These are phyloP conservation scores for Trigoniulus corallinus DNA, from an alignment of 1,140 invertebrate species.

Conservation along the genomic window DNA sequence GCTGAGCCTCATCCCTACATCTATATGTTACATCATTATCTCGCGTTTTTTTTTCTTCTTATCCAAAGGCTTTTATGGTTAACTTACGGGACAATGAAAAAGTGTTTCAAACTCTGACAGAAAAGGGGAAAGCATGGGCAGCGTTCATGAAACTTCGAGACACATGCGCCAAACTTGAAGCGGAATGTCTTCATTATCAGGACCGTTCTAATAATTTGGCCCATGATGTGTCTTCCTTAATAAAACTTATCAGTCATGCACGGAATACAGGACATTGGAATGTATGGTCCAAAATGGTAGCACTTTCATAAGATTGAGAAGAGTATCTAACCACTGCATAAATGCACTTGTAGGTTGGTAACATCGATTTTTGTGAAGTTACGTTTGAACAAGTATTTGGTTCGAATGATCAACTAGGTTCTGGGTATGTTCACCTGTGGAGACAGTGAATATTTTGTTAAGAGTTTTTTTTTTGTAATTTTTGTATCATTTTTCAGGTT, in stretches of 20 bases:
- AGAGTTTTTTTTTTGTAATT: not conserved
- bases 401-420: not conserved
- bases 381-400: conserved; percentile 1
- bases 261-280: conserved; percentile 1
- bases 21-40: not conserved
- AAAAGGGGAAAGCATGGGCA: not conserved
- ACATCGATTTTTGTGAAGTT: conserved; percentile 1
- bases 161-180: not conserved
- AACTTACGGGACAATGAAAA: not conserved
- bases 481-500: not conserved
- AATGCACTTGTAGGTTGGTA: not conserved
- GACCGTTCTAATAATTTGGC: not conserved
- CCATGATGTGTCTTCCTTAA: not conserved
- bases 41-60: not conserved
- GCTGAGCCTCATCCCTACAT: not conserved
- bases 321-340: not conserved
- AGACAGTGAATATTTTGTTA: not conserved
- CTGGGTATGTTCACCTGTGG: not conserved
- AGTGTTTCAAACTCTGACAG: not conserved
- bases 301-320: not conserved
- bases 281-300: not conserved
- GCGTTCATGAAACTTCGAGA: not conserved
- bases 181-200: not conserved
- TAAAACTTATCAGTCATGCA: not conserved
- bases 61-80: not conserved